phyloP scores from a whole-genome alignment of 2,797 vertebrate species.

The Galaxias olidus region DNA sequence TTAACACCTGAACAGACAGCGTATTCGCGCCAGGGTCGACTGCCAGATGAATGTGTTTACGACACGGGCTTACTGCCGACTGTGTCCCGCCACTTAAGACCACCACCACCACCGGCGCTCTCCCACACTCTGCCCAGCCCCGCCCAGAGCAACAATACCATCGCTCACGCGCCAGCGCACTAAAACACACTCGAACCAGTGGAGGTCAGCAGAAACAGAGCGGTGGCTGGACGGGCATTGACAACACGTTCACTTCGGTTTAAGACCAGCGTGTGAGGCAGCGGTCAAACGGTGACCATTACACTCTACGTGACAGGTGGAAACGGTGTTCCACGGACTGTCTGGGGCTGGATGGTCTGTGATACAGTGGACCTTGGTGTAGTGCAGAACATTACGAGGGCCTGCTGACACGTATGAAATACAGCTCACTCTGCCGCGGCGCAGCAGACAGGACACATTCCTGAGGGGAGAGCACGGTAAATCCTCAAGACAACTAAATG shows the following conservation, averaged over 20 bases:
- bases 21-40: neutral
- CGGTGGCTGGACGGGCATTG: too few species aligned
- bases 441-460: conserved; percentile 28
- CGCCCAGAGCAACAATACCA: conserved; percentile 1
- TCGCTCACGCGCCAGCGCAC: too few species aligned
- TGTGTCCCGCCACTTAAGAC: neutral
- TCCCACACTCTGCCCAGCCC: conserved; percentile 36
- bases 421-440: neutral
- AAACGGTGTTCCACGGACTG: too few species aligned
- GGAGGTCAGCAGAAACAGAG: too few species aligned
- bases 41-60: conserved; percentile 25
- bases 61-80: neutral
- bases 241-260: too few species aligned
- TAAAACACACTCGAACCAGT: too few species aligned
- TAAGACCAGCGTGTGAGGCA: too few species aligned
- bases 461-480: conserved; percentile 12
- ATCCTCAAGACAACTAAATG: conserved; percentile 15
- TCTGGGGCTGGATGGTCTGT: too few species aligned
- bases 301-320: too few species aligned
- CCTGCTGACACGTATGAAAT: conserved; percentile 23
- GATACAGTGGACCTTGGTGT: too few species aligned
- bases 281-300: too few species aligned
- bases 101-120: conserved; percentile 4
- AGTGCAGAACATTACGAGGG: neutral
- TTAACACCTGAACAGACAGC: neutral